A percentile compares a stretch with the other conserved stretches of the same genome.
These are phyloP conservation scores for Scalopus aquaticus DNA, from an alignment of 2,113 vertebrate genomes.

Conservation along the genomic window DNA sequence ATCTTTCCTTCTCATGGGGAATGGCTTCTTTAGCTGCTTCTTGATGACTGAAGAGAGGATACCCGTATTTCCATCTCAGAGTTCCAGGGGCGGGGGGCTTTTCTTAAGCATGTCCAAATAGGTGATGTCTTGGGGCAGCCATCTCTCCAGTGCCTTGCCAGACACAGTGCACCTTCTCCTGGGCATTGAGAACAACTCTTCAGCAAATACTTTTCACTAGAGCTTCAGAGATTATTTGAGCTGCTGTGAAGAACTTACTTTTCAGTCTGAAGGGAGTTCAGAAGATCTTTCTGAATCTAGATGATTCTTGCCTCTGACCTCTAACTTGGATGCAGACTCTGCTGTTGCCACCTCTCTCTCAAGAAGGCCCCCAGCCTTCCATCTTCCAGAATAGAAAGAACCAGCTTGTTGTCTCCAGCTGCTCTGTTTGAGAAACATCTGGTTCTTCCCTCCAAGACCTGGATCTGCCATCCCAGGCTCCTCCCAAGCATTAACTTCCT, in stretches of 20 bases:
- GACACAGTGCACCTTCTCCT: not conserved
- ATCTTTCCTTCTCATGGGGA: not conserved
- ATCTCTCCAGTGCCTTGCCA: not conserved
- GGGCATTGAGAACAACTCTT: constrained; percentile 49
- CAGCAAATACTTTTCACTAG: constrained; percentile 65
- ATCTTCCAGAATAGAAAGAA: not conserved
- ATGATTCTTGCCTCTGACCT: not conserved
- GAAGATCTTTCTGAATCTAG: not conserved
- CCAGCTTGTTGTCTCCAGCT: not conserved
- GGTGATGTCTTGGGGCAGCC: not conserved
- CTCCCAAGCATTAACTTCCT: not conserved
- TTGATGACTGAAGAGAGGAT: not conserved
- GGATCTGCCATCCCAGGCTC: not conserved
- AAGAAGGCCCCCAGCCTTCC: not conserved
- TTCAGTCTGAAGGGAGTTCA: not conserved
- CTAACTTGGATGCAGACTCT: not conserved
- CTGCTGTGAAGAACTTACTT: constrained; percentile 73
- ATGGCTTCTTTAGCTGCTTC: constrained; percentile 30
- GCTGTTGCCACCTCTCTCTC: no score
- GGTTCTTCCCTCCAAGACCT: not conserved
- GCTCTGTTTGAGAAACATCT: not conserved
- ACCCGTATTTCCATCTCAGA: constrained; percentile 3
- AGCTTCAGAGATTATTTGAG: constrained; percentile 58
- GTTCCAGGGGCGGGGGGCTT: not conserved
- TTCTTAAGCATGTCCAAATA: not conserved